A percentile compares a stretch with the other conserved stretches of the same genome.
phyloP scores from a whole-genome alignment of 2,113 vertebrate species.

The Rhynchomys soricoides region DNA sequence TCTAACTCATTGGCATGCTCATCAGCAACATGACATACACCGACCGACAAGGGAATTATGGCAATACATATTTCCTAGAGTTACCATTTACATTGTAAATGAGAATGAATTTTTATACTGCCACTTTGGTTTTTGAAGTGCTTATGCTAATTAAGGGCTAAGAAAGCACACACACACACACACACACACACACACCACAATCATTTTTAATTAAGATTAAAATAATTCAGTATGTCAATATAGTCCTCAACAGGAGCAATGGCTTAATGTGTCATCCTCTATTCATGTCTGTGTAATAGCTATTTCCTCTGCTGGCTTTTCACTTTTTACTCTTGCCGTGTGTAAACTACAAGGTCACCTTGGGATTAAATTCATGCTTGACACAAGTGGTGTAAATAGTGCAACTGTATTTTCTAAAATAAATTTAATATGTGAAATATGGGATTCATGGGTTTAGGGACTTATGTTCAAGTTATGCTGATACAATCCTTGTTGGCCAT shows the following conservation, averaged over 20 bases:
- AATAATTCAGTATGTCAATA: conserved; percentile 76
- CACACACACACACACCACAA: background rate
- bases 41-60: conserved; percentile 66
- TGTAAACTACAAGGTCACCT: conserved; percentile 21
- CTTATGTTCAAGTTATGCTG: background rate
- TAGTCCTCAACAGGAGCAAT: conserved; percentile 34
- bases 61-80: conserved; percentile 65
- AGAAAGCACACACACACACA: conserved; percentile 46
- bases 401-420: background rate
- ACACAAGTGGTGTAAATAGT: background rate
- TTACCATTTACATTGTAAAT: conserved; percentile 62
- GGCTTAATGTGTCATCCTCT: conserved; percentile 30
- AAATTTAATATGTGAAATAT: background rate
- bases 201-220: conserved; percentile 81
- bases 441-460: background rate
- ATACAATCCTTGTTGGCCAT: too few relatives aligned
- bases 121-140: conserved; percentile 75
- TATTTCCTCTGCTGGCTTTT: conserved; percentile 38
- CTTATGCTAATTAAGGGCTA: conserved; percentile 80
- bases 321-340: background rate
- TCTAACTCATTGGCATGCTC: background rate
- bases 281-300: conserved; percentile 36
- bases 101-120: conserved; percentile 73
- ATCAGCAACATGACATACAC: conserved; percentile 28
- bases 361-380: background rate